These are phyloP conservation scores for Macrobrachium rosenbergii DNA, from an alignment of 1,140 invertebrate species.

Conservation along the genomic window DNA sequence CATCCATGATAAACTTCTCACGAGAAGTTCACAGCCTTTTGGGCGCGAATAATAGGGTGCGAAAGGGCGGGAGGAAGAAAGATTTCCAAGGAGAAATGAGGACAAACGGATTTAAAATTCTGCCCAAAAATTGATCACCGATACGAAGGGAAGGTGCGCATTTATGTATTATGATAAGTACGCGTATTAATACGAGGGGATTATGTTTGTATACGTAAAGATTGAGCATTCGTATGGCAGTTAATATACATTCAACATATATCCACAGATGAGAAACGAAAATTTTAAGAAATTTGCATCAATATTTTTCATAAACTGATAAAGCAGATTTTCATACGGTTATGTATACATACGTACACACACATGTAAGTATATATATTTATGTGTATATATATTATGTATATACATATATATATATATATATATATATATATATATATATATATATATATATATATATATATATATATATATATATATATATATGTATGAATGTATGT, in stretches of 20 bases:
- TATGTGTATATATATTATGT: slow-evolving; percentile 2
- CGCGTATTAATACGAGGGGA: not conserved
- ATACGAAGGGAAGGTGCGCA: too few relatives aligned
- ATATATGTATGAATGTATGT: not conserved
- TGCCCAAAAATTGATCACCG: too few relatives aligned
- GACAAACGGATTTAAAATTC: too few relatives aligned
- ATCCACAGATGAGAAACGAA: too few relatives aligned
- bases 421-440: slow-evolving; percentile 14
- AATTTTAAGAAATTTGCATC: too few relatives aligned
- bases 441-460: slow-evolving; percentile 20
- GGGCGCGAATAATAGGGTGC: not conserved
- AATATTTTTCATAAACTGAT: too few relatives aligned
- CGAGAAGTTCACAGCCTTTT: not conserved
- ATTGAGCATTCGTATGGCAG: too few relatives aligned
- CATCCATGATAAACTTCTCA: slow-evolving; percentile 37
- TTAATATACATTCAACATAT: too few relatives aligned
- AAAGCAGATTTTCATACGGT: not conserved
- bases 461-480: not conserved
- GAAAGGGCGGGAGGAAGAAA: too few relatives aligned
- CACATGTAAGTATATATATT: not conserved
- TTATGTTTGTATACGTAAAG: not conserved
- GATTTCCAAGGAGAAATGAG: too few relatives aligned
- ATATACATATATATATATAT: slow-evolving; percentile 27
- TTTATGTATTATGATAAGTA: not conserved
- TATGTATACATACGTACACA: not conserved